Conservation (phyloP, 2,888 invertebrate species). For the Eurytoma californica region DNA sequence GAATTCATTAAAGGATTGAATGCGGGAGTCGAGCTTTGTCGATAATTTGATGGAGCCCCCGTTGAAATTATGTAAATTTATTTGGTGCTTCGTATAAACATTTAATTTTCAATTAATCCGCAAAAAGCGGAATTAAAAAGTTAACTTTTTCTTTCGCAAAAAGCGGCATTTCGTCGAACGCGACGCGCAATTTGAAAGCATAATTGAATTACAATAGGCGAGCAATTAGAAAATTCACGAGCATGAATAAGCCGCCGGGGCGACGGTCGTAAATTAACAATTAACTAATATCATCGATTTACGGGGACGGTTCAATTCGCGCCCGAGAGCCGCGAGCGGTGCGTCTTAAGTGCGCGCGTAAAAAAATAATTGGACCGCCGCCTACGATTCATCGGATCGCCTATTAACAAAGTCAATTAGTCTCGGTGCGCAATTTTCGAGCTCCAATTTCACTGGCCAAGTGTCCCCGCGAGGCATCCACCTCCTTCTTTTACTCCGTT, state of each 20-base stretch:
- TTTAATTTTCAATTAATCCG: too few species aligned
- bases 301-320: too few species aligned
- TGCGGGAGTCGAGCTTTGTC: neutral
- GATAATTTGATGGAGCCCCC: neutral
- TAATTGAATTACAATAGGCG: too few species aligned
- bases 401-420: slow-evolving; percentile 31
- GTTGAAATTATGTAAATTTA: neutral
- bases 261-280: neutral
- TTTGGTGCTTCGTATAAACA: too few species aligned
- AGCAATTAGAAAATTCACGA: too few species aligned
- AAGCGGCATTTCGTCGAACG: neutral
- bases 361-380: slow-evolving; percentile 5
- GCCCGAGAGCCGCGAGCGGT: too few species aligned
- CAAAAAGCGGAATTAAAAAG: neutral
- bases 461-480: neutral
- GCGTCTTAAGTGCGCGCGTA: neutral
- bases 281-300: neutral
- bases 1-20: slow-evolving; percentile 19
- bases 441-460: slow-evolving; percentile 33
- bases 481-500: neutral
- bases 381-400: neutral
- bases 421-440: slow-evolving; percentile 13
- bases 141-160: neutral
- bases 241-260: too few species aligned
- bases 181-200: too few species aligned